Evolutionary conservation across 1,140 invertebrate genomes (phyloP).

Genomic region (Panonychus citri): DNA sequence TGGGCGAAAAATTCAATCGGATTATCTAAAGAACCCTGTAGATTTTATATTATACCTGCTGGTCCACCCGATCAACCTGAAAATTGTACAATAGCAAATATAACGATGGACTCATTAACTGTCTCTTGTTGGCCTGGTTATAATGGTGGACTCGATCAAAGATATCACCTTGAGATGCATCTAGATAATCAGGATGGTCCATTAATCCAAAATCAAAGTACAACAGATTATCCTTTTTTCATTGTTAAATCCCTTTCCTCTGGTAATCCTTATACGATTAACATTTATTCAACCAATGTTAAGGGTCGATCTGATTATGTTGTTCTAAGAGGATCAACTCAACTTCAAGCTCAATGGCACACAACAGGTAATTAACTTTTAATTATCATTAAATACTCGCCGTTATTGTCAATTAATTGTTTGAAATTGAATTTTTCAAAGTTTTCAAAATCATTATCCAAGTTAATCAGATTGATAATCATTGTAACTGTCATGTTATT

Average conservation of each 20-base stretch:
- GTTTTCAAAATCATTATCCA: too few relatives aligned
- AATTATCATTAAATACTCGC: too few relatives aligned
- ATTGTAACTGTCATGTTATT: too few relatives aligned
- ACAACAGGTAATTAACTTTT: background rate
- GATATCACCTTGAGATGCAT: constrained; percentile 53
- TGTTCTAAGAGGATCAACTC: constrained; percentile 12
- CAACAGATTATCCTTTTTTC: constrained; percentile 12
- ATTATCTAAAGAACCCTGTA: constrained; percentile 47
- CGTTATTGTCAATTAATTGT: too few relatives aligned
- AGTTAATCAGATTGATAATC: too few relatives aligned
- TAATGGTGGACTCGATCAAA: constrained; percentile 56
- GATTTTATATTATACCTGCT: constrained; percentile 52
- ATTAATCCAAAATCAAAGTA: constrained; percentile 2
- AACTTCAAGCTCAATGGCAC: constrained; percentile 10
- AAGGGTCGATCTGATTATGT: constrained; percentile 14
- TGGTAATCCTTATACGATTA: constrained; percentile 2
- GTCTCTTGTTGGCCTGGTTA: constrained; percentile 50
- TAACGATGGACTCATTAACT: constrained; percentile 20
- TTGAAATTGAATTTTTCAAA: too few relatives aligned
- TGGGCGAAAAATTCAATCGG: constrained; percentile 63
- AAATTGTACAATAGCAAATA: constrained; percentile 12
- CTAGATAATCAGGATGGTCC: constrained; percentile 25
- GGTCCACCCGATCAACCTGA: constrained; percentile 17
- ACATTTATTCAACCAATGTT: constrained; percentile 14
- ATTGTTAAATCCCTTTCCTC: constrained; percentile 10